Conservation (phyloP, 2,797 vertebrate species). For the Siniperca undulata region DNA sequence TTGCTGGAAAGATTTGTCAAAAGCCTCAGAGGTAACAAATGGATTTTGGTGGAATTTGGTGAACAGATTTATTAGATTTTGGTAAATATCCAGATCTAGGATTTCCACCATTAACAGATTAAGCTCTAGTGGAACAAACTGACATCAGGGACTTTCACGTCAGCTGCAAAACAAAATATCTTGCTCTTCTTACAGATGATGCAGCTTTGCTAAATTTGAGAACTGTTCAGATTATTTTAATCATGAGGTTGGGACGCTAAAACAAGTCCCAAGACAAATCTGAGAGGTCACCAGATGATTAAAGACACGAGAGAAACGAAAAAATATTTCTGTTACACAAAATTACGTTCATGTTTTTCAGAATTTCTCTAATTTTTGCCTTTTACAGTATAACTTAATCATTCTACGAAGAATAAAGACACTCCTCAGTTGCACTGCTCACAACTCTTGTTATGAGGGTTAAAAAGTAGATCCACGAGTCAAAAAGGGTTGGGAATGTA, state of each 20-base stretch:
- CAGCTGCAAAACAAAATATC: conserved; percentile 1
- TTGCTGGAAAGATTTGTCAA: neutral
- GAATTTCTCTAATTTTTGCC: neutral
- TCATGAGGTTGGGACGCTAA: neutral
- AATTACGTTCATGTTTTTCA: neutral
- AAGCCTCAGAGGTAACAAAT: neutral
- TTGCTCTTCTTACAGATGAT: neutral
- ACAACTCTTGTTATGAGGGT: neutral
- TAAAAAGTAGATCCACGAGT: too few relatives aligned
- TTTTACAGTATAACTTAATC: too few relatives aligned
- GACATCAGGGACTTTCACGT: neutral
- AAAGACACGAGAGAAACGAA: neutral
- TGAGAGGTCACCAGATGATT: neutral
- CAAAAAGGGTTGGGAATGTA: too few relatives aligned
- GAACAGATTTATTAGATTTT: neutral
- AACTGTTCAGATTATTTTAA: neutral
- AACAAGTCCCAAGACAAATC: neutral
- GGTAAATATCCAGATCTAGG: neutral
- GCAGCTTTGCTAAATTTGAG: neutral
- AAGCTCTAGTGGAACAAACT: neutral
- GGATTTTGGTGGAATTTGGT: neutral
- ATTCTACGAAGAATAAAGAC: neutral
- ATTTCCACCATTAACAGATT: neutral
- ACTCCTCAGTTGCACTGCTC: neutral
- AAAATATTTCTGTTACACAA: too few relatives aligned